A percentile compares a stretch with the other conserved stretches of the same genome.
Evolutionary conservation across 2,888 invertebrate genomes (phyloP).

Genomic region (Standfussiana lucernea): DNA sequence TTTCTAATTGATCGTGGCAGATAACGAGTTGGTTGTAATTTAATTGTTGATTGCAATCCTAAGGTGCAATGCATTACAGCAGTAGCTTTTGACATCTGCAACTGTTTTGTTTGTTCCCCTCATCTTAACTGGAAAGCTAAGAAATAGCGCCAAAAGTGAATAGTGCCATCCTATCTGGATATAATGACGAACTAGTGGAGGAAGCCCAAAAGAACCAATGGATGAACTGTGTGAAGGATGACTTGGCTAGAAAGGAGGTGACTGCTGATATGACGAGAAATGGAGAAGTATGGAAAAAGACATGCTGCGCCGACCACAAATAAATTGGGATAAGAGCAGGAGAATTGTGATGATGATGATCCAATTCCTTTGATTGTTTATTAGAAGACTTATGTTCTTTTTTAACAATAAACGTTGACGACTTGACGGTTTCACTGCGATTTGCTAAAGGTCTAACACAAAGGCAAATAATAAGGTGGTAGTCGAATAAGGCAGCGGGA

Average conservation of each 20-base stretch:
- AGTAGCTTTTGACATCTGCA: background rate
- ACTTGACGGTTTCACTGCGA: background rate
- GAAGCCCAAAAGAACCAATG: background rate
- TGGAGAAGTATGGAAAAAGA: background rate
- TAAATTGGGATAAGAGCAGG: background rate
- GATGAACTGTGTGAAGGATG: background rate
- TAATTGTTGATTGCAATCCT: slow-evolving; percentile 17
- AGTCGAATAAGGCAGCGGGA: background rate
- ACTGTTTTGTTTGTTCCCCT: background rate
- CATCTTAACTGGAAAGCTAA: background rate
- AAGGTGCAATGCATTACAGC: background rate
- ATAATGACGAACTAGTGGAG: background rate
- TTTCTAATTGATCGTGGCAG: slow-evolving; percentile 58
- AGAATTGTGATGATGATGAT: background rate
- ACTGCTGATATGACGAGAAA: background rate
- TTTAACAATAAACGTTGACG: background rate
- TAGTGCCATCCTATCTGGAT: background rate
- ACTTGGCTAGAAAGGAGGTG: background rate
- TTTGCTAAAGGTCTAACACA: too few species aligned
- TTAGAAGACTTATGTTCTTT: background rate
- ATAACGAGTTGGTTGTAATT: slow-evolving; percentile 32
- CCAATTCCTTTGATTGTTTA: too few species aligned
- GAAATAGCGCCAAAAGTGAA: background rate
- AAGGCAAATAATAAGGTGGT: too few species aligned
- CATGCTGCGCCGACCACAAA: background rate